Evolutionary conservation across 2,797 vertebrate species (phyloP).

Genomic region (Alosa sapidissima): DNA sequence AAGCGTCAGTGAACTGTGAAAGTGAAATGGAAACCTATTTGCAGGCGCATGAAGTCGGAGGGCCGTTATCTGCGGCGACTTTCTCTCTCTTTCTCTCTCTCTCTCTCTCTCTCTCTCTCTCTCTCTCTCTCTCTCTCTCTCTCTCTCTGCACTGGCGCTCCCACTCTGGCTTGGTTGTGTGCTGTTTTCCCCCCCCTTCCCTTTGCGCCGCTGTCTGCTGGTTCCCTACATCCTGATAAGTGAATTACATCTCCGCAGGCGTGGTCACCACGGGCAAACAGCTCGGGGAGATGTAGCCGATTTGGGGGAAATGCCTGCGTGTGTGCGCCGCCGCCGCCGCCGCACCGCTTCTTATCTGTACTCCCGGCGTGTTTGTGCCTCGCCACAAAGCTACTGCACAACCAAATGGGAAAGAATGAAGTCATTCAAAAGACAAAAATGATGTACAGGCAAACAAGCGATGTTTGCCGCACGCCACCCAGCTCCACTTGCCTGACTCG

Average conservation of each 20-base stretch:
- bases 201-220: conserved; percentile 34
- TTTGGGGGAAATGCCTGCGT: conserved; percentile 16
- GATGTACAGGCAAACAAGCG: conserved; percentile 46
- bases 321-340: too few species aligned
- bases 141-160: conserved; percentile 21
- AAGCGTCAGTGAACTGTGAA: conserved; percentile 51
- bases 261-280: conserved; percentile 36
- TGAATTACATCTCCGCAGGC: conserved; percentile 51
- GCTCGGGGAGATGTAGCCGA: conserved; percentile 41
- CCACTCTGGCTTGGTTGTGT: neutral
- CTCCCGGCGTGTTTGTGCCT: conserved; percentile 34
- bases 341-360: conserved; percentile 47
- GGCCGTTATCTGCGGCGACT: conserved; percentile 49
- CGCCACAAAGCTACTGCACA: neutral
- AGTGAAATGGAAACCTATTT: conserved; percentile 59
- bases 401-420: conserved; percentile 27
- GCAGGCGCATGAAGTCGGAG: conserved; percentile 42
- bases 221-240: conserved; percentile 47
- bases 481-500: neutral
- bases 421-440: conserved; percentile 34
- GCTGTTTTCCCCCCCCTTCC: neutral
- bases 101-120: neutral
- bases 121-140: neutral
- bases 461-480: conserved; percentile 20
- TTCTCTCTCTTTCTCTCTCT: neutral